Base-by-base conservation (phyloP, 2,888 invertebrate genomes). In the Crematogaster levior region DNA sequence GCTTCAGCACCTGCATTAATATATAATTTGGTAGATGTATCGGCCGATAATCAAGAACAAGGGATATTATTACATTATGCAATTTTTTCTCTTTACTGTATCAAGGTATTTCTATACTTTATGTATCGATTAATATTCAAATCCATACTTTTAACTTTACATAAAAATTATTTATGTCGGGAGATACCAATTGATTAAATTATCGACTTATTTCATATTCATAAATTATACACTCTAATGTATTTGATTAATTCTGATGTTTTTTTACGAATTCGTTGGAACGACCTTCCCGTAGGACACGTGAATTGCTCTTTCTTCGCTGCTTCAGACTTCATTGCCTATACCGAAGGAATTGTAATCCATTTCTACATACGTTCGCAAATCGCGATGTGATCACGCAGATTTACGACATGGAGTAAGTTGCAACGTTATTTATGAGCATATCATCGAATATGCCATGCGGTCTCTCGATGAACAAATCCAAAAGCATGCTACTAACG, bases 381-480 rank as follows among this genome's bases (percentile, higher is more conserved):
- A 53, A 66, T 40, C 3, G 37, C 24, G 24, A n/a, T 51, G 48
- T 63, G 27, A 56, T n/a, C 18, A 18, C 9, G 37, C 40, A 56
- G 43, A 77, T 24, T 56, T 68, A 30, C 5, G 24, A 48, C 34
- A 21, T 34, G 21, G 53, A 30, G 30, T 18, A 21, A 56, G 56
- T 10, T 56, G 21, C 15, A 58, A 15, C 9, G n/a, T 68, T 53
- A 21, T 77, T 30, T 27, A 40, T 6, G n/a, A 40, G 27, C n/a
- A n/a, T n/a, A 63, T 5, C 18, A 37, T 56, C 43, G 68, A 43
- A 12, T 21, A 40, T 75, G 15, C n/a, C 24, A 24, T 21, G 21
- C 27, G 53, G n/a, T 27, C 3, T 75, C 65, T 63, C 48, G 75
- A 40, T 75, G 40, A 48, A 40, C 34, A 58, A 51, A 66, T 56